Evolutionary conservation across 1,140 invertebrate species (phyloP).

Genomic region (Parasteatoda tepidariorum): DNA sequence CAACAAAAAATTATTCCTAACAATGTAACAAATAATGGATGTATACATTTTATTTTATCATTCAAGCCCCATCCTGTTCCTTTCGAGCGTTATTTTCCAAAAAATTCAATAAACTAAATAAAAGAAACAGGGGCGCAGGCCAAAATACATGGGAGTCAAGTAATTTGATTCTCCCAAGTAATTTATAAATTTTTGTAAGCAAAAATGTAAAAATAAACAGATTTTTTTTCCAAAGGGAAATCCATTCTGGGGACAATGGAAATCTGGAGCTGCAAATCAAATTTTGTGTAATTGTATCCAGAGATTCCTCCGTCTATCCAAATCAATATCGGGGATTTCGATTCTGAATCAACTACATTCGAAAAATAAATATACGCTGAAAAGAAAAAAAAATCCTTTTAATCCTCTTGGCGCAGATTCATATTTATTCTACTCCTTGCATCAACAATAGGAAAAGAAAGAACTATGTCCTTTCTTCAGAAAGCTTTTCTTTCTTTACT

Average conservation of each 20-base stretch:
- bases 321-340: not conserved
- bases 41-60: too few relatives aligned
- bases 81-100: too few relatives aligned
- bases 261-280: not conserved
- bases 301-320: not conserved
- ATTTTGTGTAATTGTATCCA: not conserved
- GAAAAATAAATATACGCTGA: not conserved
- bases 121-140: too few relatives aligned
- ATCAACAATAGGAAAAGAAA: constrained; percentile 3
- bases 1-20: too few relatives aligned
- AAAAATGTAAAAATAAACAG: not conserved
- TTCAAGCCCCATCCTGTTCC: too few relatives aligned
- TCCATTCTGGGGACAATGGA: not conserved
- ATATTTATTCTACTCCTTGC: not conserved
- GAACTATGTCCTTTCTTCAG: not conserved
- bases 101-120: too few relatives aligned
- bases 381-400: constrained; percentile 1
- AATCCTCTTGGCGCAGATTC: not conserved
- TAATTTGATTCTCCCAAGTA: too few relatives aligned
- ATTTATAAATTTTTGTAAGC: not conserved
- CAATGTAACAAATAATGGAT: too few relatives aligned
- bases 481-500: not conserved
- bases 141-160: too few relatives aligned
- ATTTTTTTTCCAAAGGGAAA: not conserved
- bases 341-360: not conserved